Evolutionary conservation across 2,888 invertebrate species (phyloP), one percentile per base, ranked within the genome.

Genomic region (Drosophila colorata): DNA sequence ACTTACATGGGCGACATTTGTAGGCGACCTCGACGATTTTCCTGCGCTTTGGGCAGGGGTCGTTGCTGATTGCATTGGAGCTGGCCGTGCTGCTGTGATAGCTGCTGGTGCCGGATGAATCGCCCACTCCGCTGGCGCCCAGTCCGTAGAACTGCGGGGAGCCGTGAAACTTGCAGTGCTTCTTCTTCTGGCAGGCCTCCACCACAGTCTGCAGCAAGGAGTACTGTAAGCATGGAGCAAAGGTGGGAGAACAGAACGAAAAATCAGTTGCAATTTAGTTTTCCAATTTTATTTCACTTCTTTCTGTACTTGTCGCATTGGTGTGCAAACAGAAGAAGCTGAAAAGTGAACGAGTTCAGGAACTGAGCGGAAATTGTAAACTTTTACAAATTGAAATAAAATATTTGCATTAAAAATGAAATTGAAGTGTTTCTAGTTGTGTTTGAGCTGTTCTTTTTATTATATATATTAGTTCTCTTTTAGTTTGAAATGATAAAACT

Each of bases 1-100:
- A 96, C 97, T 97, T 94, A 99, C 98, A 97, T 90, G 99, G 99
- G 93, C 97, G 95, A 94, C 99, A 99, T 93, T 98, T 98, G 94
- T 98, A 99, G 83, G 97, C 97, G 71, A 98, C 97, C 93, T 98
- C 98, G 80, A 98, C 96, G 93, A 97, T 98, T 93, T 98, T 98
- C 71, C 96, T 94, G 48, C 97, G 95, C 25, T 96, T 96, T 13
- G 98, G 98, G 91, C 99, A 99, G 0, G 98, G 98, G 93, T 99
- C 91, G 74, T 80, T 86, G 74, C 83, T 90, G 74, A 88, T 88
- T 75, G 89, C 78, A 75, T 83, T 90, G 38, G 90, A 84, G 66
- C 89, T 91, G 63, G 88, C 89, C 57, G 91, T 91, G 78, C 90
- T 91, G 81, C 90, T 91, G 77, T 90, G 90, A 80, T 91, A 90